Evolutionary conservation across 2,888 invertebrate species (phyloP).

Genomic region (Microctonus brassicae): DNA sequence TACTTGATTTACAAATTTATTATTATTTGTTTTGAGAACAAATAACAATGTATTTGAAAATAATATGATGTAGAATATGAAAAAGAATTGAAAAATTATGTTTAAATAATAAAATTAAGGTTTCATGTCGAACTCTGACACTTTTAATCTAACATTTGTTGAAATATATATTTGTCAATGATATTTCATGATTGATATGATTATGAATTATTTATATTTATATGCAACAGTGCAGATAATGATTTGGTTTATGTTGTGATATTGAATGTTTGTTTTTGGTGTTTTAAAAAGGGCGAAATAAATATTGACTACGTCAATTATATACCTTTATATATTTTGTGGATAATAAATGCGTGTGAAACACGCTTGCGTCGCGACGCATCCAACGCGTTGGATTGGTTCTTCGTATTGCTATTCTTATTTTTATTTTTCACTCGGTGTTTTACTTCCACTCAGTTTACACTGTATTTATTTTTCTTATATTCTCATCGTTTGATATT

Average conservation of each 20-base stretch:
- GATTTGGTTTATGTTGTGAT: neutral
- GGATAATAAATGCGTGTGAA: conserved; percentile 37
- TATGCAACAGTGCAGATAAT: no score
- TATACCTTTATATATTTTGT: neutral
- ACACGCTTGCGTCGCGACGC: conserved; percentile 23
- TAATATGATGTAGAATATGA: no score
- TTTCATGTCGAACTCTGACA: conserved; percentile 23
- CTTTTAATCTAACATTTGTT: neutral
- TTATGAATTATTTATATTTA: no score
- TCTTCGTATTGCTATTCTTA: neutral
- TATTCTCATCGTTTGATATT: no score
- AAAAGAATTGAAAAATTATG: conserved; percentile 24
- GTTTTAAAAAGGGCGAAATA: neutral
- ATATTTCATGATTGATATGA: neutral
- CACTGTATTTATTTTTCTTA: neutral
- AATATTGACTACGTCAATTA: conserved; percentile 16
- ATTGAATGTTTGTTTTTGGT: neutral
- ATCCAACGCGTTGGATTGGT: neutral
- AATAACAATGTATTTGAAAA: conserved; percentile 33
- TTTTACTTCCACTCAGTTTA: neutral
- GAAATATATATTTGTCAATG: neutral
- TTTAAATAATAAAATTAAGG: neutral
- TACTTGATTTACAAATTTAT: no score
- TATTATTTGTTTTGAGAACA: no score
- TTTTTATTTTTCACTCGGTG: neutral